phyloP scores from a whole-genome alignment of 1,140 invertebrate genomes.

The Ganaspis sp. region DNA sequence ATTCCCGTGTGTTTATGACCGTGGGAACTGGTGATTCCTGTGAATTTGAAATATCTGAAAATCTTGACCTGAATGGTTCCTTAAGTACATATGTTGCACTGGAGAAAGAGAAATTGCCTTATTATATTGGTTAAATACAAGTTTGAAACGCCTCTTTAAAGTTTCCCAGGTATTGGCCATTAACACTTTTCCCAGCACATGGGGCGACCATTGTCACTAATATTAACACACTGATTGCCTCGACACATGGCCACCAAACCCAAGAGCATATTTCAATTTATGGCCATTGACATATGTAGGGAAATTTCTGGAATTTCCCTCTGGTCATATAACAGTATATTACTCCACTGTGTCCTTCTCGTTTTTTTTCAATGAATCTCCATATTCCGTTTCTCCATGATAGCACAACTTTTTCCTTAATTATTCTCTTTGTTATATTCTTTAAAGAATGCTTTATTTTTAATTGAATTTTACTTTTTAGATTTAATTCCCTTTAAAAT shows the following conservation, averaged over 20 bases:
- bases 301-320: neutral
- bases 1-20: too few relatives aligned
- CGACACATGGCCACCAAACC: neutral
- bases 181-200: slow-evolving; percentile 29
- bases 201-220: neutral
- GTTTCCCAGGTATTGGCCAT: neutral
- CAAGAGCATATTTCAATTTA: neutral
- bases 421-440: too few relatives aligned
- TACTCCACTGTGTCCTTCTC: neutral
- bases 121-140: neutral
- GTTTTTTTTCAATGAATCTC: neutral
- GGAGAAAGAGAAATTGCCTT: neutral
- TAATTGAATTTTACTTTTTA: too few relatives aligned
- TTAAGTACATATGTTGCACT: too few relatives aligned
- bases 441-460: too few relatives aligned
- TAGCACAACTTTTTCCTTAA: too few relatives aligned
- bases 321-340: neutral
- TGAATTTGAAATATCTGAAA: too few relatives aligned
- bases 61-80: too few relatives aligned
- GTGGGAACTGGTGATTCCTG: too few relatives aligned
- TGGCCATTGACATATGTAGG: neutral
- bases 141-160: neutral
- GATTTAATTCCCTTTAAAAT: too few relatives aligned
- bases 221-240: slow-evolving; percentile 22
- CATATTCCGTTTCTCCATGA: too few relatives aligned